These are phyloP conservation scores for Cirrhinus mrigala DNA, from an alignment of 2,797 vertebrate species.

Conservation along the genomic window DNA sequence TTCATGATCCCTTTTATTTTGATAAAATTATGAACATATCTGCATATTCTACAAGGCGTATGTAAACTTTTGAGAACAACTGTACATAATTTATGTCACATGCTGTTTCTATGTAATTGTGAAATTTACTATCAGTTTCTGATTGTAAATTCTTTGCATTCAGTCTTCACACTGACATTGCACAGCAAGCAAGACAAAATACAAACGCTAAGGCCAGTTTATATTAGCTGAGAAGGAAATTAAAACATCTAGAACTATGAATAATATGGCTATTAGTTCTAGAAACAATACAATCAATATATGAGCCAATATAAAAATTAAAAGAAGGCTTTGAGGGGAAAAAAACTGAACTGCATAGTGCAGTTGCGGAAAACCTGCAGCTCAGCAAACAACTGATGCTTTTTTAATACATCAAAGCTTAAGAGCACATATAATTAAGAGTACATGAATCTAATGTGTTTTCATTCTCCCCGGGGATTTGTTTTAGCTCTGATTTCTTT, in stretches of 20 bases:
- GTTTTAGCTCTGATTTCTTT: slow-evolving; percentile 62
- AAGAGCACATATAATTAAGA: slow-evolving; percentile 59
- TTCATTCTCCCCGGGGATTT: slow-evolving; percentile 57
- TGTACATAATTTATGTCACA: no score
- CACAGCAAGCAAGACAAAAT: not conserved
- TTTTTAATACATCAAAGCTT: slow-evolving; percentile 57
- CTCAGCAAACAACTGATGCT: slow-evolving; percentile 50
- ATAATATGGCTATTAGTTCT: slow-evolving; percentile 18
- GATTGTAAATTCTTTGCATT: not conserved
- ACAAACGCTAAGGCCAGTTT: not conserved
- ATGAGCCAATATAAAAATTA: slow-evolving; percentile 6
- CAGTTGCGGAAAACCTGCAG: slow-evolving; percentile 41
- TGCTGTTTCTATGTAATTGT: no score
- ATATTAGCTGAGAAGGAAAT: not conserved
- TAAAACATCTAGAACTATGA: not conserved
- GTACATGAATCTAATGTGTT: slow-evolving; percentile 63
- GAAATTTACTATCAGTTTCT: no score
- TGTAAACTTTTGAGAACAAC: no score
- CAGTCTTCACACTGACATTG: not conserved
- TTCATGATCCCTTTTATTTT: no score
- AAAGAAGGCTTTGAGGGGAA: not conserved
- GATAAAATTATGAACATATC: no score
- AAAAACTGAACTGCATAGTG: not conserved
- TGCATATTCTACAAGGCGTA: no score
- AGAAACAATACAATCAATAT: slow-evolving; percentile 30